Conservation (phyloP, 2,888 invertebrate genomes). For the Philereme transversata region DNA sequence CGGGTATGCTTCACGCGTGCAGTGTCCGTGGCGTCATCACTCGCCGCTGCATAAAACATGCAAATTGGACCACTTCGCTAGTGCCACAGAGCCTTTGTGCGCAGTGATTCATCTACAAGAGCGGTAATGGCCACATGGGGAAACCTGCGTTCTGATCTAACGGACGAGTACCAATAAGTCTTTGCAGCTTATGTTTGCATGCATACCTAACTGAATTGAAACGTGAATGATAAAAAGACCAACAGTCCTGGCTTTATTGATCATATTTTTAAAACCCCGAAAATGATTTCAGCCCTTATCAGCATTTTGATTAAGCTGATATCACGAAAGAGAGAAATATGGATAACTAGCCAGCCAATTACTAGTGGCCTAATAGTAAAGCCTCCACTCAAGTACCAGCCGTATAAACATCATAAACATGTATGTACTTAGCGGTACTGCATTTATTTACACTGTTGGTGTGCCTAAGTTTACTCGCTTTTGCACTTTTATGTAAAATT, state of each 20-base stretch:
- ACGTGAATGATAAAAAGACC: too few species aligned
- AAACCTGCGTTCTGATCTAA: slow-evolving; percentile 1
- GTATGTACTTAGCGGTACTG: not conserved
- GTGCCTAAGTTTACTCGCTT: slow-evolving; percentile 76
- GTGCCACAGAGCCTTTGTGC: slow-evolving; percentile 50
- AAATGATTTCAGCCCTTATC: too few species aligned
- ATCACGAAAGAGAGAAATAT: too few species aligned
- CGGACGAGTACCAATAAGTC: not conserved
- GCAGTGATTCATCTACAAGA: slow-evolving; percentile 26
- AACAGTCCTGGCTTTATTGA: too few species aligned
- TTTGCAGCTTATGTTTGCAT: not conserved
- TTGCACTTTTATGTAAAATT: slow-evolving; percentile 80
- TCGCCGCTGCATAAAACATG: slow-evolving; percentile 79
- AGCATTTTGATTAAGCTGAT: too few species aligned
- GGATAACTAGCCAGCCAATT: too few species aligned
- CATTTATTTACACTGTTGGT: slow-evolving; percentile 33
- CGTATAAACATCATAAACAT: too few species aligned
- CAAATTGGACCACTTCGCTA: slow-evolving; percentile 79
- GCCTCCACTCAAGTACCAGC: too few species aligned
- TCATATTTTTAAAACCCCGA: too few species aligned
- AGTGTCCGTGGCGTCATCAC: slow-evolving; percentile 70
- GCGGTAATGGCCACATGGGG: slow-evolving; percentile 29
- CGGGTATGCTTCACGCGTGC: slow-evolving; percentile 57
- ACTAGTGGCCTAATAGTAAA: too few species aligned
- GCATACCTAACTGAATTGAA: too few species aligned